Conservation (phyloP, 2,113 vertebrate genomes). For the Laticauda colubrina region DNA sequence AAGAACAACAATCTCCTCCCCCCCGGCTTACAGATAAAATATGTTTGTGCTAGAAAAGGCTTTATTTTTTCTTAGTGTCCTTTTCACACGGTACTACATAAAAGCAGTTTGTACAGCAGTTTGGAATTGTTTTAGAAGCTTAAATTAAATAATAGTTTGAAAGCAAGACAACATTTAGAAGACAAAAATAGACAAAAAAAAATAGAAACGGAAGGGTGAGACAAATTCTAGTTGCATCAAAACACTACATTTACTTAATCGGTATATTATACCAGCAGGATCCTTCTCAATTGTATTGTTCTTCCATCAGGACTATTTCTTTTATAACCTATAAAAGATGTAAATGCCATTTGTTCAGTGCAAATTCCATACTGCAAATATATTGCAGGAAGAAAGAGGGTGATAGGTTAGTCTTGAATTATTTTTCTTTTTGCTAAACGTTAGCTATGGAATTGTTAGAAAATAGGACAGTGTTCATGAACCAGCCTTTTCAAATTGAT, state of each 20-base stretch:
- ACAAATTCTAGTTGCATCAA: slow-evolving; percentile 24
- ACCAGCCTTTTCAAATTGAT: too few species aligned
- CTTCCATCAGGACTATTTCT: neutral
- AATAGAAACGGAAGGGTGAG: neutral
- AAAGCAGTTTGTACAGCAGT: slow-evolving; percentile 51
- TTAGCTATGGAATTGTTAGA: neutral
- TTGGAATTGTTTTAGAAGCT: slow-evolving; percentile 50
- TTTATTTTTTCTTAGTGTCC: slow-evolving; percentile 21
- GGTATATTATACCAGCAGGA: neutral
- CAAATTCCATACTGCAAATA: neutral
- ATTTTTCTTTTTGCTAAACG: neutral
- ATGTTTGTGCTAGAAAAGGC: neutral
- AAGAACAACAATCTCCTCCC: neutral
- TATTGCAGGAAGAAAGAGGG: neutral
- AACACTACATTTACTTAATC: slow-evolving; percentile 13
- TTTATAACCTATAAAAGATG: neutral
- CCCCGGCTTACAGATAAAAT: neutral
- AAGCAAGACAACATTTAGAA: slow-evolving; percentile 46
- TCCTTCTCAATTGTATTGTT: neutral
- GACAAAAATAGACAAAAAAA: slow-evolving; percentile 17
- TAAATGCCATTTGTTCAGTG: neutral
- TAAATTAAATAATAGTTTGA: slow-evolving; percentile 51
- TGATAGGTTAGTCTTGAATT: neutral
- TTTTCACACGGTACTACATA: slow-evolving; percentile 2
- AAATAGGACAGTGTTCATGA: neutral